Percentiles rank a stretch among this genome's conserved stretches.
phyloP scores from a whole-genome alignment of 2,113 vertebrate species.

The Petaurus breviceps region DNA sequence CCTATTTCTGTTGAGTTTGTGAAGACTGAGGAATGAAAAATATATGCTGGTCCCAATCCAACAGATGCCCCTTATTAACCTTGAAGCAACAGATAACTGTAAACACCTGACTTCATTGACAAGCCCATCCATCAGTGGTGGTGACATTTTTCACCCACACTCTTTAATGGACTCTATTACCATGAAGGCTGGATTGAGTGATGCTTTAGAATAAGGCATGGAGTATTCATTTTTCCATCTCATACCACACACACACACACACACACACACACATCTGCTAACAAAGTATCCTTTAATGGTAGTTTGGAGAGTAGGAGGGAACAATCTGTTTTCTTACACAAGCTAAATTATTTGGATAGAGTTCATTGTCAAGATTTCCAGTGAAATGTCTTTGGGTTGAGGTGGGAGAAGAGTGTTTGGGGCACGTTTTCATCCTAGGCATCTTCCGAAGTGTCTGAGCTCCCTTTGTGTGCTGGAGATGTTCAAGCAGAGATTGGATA shows the following conservation, averaged over 20 bases:
- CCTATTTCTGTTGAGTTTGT: not conserved
- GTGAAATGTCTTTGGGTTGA: not conserved
- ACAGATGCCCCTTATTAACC: not conserved
- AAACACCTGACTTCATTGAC: not conserved
- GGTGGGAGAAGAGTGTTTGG: not conserved
- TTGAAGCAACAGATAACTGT: not conserved
- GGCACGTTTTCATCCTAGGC: not conserved
- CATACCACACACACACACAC: not conserved
- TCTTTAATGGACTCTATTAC: not conserved
- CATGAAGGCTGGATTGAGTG: not conserved
- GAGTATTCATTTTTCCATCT: not conserved
- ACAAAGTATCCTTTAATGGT: conserved; percentile 30
- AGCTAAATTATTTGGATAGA: not conserved
- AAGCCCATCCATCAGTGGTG: not conserved
- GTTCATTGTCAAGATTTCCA: not conserved
- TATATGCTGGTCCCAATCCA: not conserved
- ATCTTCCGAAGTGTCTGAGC: not conserved
- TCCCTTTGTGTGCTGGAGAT: not conserved
- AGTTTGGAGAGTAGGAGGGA: not conserved
- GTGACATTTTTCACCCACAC: not conserved
- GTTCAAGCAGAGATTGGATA: not conserved
- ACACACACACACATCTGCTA: not conserved
- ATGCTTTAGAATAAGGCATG: not conserved
- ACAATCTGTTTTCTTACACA: not conserved
- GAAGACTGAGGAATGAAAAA: not conserved